These are phyloP conservation scores for Lycaon pictus DNA, from an alignment of 2,113 vertebrate species.

Conservation along the genomic window DNA sequence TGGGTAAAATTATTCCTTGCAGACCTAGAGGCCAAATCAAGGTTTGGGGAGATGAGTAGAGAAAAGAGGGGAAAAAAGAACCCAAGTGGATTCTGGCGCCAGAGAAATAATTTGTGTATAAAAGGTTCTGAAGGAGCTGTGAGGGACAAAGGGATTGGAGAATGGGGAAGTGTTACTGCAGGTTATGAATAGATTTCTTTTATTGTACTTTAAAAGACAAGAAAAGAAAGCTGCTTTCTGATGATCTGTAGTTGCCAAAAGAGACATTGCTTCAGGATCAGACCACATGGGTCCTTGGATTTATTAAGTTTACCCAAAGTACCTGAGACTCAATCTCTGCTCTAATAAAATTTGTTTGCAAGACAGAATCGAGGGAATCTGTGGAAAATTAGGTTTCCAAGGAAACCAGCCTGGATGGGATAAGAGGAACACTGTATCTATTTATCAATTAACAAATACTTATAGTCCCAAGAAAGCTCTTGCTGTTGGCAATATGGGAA, in stretches of 20 bases:
- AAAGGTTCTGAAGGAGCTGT: slow-evolving; percentile 47
- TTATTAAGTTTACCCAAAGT: slow-evolving; percentile 57
- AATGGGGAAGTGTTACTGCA: slow-evolving; percentile 22
- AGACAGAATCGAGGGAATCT: slow-evolving; percentile 11
- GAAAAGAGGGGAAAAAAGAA: background rate
- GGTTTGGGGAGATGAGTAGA: background rate
- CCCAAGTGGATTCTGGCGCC: slow-evolving; percentile 46
- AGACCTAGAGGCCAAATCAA: slow-evolving; percentile 21
- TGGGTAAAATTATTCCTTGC: background rate
- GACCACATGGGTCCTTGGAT: slow-evolving; percentile 42
- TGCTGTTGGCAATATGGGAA: slow-evolving; percentile 1
- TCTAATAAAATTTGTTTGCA: slow-evolving; percentile 60
- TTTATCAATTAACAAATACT: slow-evolving; percentile 27
- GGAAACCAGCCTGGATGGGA: slow-evolving; percentile 17
- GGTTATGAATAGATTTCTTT: slow-evolving; percentile 30
- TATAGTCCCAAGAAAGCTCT: slow-evolving; percentile 32
- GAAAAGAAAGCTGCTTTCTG: slow-evolving; percentile 15
- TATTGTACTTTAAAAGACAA: slow-evolving; percentile 3
- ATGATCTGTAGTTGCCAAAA: slow-evolving; percentile 44
- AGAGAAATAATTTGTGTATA: slow-evolving; percentile 34
- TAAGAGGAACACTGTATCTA: background rate
- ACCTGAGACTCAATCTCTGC: slow-evolving; percentile 1
- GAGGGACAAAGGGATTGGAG: slow-evolving; percentile 47
- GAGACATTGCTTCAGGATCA: background rate
- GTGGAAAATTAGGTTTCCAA: slow-evolving; percentile 68